Evolutionary conservation across 2,888 invertebrate species (phyloP).

Genomic region (Alitta virens): DNA sequence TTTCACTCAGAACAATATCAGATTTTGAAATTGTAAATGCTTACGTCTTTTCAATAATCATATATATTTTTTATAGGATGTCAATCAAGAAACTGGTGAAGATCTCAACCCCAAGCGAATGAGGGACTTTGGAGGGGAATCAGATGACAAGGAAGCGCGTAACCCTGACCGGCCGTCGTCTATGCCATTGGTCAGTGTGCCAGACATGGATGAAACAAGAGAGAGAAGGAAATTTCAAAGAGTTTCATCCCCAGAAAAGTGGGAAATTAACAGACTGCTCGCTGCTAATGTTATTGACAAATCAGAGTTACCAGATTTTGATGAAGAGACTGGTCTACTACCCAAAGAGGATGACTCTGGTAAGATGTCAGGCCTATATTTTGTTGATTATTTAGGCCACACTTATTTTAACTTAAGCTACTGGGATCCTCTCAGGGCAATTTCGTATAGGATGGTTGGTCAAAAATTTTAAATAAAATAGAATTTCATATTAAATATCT

Average conservation of each 20-base stretch:
- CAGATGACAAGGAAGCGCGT: conserved; percentile 61
- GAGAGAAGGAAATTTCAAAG: conserved; percentile 65
- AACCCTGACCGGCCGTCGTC: conserved; percentile 88
- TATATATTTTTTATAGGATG: conserved; percentile 65
- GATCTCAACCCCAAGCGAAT: conserved; percentile 79
- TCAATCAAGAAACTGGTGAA: conserved; percentile 89
- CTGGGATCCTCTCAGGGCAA: no score
- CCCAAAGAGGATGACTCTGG: conserved; percentile 67
- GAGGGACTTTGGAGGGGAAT: conserved; percentile 45
- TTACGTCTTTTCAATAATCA: not conserved
- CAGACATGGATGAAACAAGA: conserved; percentile 36
- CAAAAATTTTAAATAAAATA: no score
- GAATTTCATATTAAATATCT: no score
- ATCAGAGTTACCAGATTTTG: conserved; percentile 94
- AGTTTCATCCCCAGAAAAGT: conserved; percentile 90
- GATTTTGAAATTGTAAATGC: not conserved
- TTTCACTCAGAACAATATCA: not conserved
- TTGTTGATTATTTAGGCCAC: no score
- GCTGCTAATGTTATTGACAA: conserved; percentile 88
- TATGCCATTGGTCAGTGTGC: conserved; percentile 46
- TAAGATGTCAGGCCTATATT: no score
- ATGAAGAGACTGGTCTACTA: conserved; percentile 89
- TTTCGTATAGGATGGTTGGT: no score
- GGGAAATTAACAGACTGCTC: conserved; percentile 98
- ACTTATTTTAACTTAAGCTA: no score